Conservation (phyloP, 2,797 vertebrate genomes). For the Cryptoblepharus egeriae region DNA sequence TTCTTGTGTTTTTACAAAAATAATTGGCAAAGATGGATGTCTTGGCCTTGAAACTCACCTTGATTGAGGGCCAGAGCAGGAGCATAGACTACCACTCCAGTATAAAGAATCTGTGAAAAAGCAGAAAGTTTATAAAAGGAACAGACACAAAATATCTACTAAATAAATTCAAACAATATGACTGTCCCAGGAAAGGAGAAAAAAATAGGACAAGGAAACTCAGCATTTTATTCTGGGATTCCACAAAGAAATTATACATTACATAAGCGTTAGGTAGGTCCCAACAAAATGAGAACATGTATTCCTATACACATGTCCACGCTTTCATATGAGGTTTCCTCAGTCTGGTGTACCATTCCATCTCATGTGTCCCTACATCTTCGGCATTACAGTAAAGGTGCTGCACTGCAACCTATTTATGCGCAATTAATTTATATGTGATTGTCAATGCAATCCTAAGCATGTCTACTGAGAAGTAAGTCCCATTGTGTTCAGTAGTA, state of each 20-base stretch:
- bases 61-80: conserved; percentile 89
- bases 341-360: not conserved
- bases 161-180: not conserved
- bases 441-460: too few species aligned
- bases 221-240: not conserved
- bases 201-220: not conserved
- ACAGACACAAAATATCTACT: not conserved
- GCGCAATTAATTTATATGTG: too few species aligned
- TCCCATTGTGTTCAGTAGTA: too few species aligned
- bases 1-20: not conserved
- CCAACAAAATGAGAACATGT: not conserved
- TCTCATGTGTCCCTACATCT: not conserved
- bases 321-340: not conserved
- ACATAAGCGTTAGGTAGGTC: not conserved
- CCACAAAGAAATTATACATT: not conserved
- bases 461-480: too few species aligned
- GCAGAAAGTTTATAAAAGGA: conserved; percentile 14
- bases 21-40: not conserved
- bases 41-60: conserved; percentile 72
- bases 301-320: not conserved
- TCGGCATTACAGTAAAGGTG: not conserved
- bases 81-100: conserved; percentile 87
- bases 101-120: conserved; percentile 83
- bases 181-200: not conserved
- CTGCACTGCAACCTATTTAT: too few species aligned